Evolutionary conservation across 2,888 invertebrate species (phyloP), one percentile per base, ranked within the genome.

Genomic region (Pseudolycoriella hygida): DNA sequence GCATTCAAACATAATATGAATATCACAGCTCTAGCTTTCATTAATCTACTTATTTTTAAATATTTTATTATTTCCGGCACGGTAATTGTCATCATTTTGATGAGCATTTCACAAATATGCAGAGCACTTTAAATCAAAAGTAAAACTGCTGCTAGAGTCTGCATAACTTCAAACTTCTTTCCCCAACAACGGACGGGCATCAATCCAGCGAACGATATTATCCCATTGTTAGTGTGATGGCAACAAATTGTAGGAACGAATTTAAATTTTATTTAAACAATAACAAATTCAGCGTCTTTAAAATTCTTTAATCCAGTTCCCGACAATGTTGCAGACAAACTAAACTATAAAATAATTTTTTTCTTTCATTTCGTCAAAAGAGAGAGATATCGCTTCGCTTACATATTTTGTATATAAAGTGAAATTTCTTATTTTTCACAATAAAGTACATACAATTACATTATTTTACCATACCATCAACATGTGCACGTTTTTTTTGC

Each of bases 1-100:
- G n/a, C 19, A 20, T 43, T 43, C 37, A 43, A 43, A 37, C 38
- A 43, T 20, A 43, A 37, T 38, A 37, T 15, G 14, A 43, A 43
- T 43, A 43, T 43, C 43, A 43, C 43, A 37, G 37, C 32, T 37
- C 37, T 37, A 15, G 37, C 37, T 38, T 12, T 34, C 5, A 34
- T 34, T 12, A 34, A 34, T 14, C 15, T 34, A 34, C 12, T 14
- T 34, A 34, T 4, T 34, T 34, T 34, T 14, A 34, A 14, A 14
- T 34, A 34, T 34, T 34, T 34, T 8, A 34, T 34, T 34, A 34
- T 34, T 34, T 34, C 34, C 34, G 34, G 34, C 34, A 34, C 34
- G 11, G 11, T 10, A 30, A 6, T 30, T 34, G 12, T 34, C 34
- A 34, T 34, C 15, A 5, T 34, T 14, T 5, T 12, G 12, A 34